Evolutionary conservation across 2,113 vertebrate genomes (phyloP), one percentile per base, ranked within the genome.

Genomic region (Cephalopholis sonnerati): DNA sequence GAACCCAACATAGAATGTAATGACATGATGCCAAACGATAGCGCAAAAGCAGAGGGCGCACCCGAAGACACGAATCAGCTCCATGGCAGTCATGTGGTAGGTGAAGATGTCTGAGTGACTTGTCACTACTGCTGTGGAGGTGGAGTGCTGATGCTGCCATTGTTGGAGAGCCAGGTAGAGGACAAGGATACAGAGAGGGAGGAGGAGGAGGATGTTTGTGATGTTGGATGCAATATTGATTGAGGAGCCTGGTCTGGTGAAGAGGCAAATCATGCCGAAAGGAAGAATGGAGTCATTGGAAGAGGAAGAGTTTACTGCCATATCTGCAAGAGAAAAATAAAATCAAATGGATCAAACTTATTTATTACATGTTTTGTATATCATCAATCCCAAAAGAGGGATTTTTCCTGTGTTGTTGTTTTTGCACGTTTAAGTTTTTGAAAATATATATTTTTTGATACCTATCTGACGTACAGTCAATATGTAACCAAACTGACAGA

Each of bases 1-100:
- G 0, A 0, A 1, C 0, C 61, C 77, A 2, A 32, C 5, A 1
- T 1, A 3, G 0, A 55, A 3, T 0, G 74, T 1, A 1, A 5
- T 0, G 32, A 9, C 1, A 15, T 69, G 5, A 6, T 2, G 0
- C 0, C 0, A 13, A 2, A 44, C 2, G 41, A 44, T 22, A 7
- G 39, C 69, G 16, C 12, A 13, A 9, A 6, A 22, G 48, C 1
- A 39, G 2, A 73, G 0, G 5, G 11, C 1, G 1, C 41, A 44
- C 41, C 41, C 41, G 8, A 12, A 1, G 41, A 44, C 41, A 44
- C 41, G 9, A 44, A 44, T 44, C 41, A 72, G 36, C 72, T 87
- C 76, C 36, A 87, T 22, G 54, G 12, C 2, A 12, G 68, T 24
- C 0, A 44, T 12, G 11, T 44, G 41, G 41, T 44, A 44, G 41